A percentile compares a stretch with the other conserved stretches of the same genome.
phyloP scores from a whole-genome alignment of 1,140 invertebrate species.

The Drosophila teissieri region DNA sequence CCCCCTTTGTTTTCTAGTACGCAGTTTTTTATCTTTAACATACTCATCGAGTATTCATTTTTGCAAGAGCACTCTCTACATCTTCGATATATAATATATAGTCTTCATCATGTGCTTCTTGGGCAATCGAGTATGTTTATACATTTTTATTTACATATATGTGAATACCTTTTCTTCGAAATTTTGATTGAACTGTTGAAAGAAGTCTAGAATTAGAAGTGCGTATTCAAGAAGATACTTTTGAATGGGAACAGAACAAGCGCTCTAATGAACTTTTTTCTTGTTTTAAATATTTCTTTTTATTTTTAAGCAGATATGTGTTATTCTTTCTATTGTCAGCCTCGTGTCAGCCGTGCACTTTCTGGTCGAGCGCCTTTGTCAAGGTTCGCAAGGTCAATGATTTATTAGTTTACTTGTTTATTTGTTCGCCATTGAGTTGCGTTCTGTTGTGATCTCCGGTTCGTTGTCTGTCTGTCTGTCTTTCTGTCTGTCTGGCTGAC shows the following conservation, averaged over 20 bases:
- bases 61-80: not conserved
- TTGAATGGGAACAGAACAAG: too few relatives aligned
- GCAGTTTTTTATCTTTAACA: not conserved
- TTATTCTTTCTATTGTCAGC: not conserved
- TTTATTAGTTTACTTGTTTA: conserved; percentile 74
- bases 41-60: not conserved
- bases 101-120: conserved; percentile 7
- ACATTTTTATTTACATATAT: not conserved
- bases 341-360: conserved; percentile 13
- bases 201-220: too few relatives aligned
- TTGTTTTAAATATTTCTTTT: too few relatives aligned
- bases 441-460: conserved; percentile 42
- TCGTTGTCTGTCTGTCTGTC: conserved; percentile 12
- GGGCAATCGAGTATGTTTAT: conserved; percentile 1
- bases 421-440: conserved; percentile 38
- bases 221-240: too few relatives aligned
- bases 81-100: conserved; percentile 1
- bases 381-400: conserved; percentile 81
- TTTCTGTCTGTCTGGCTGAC: conserved; percentile 20
- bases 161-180: too few relatives aligned
- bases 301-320: not conserved
- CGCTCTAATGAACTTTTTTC: too few relatives aligned
- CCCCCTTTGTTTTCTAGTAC: not conserved
- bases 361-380: conserved; percentile 45
- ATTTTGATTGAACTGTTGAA: not conserved